Percentiles rank a stretch among this genome's conserved stretches.
Evolutionary conservation across 2,888 invertebrate genomes (phyloP).

Genomic region (Pterostichus madidus): DNA sequence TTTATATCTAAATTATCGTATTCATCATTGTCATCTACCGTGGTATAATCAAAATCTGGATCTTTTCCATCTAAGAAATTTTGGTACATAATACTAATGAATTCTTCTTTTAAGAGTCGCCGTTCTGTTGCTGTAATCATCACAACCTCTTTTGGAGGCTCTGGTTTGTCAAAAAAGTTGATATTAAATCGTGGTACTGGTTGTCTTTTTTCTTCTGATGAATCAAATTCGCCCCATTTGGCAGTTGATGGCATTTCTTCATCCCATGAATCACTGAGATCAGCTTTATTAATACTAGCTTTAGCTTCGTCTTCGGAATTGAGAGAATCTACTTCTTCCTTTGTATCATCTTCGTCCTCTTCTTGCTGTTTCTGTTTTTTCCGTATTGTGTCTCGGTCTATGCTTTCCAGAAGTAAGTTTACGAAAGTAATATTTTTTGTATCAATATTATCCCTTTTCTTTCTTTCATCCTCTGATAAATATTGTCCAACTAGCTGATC

Average conservation of each 20-base stretch:
- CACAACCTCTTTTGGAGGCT: slow-evolving; percentile 69
- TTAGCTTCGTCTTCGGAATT: slow-evolving; percentile 70
- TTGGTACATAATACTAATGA: slow-evolving; percentile 90
- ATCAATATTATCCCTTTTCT: slow-evolving; percentile 82
- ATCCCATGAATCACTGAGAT: slow-evolving; percentile 39
- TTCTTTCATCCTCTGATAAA: slow-evolving; percentile 87
- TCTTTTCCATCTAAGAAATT: slow-evolving; percentile 92
- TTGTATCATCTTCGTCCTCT: slow-evolving; percentile 80
- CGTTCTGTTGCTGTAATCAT: slow-evolving; percentile 81
- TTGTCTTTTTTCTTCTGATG: slow-evolving; percentile 68
- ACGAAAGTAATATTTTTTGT: slow-evolving; percentile 83
- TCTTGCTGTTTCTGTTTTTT: slow-evolving; percentile 82
- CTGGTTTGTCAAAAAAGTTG: slow-evolving; percentile 8
- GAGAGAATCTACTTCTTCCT: slow-evolving; percentile 74
- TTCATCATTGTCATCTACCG: slow-evolving; percentile 89
- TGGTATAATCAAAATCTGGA: slow-evolving; percentile 89
- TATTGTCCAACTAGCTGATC: slow-evolving; percentile 94
- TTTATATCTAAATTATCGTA: slow-evolving; percentile 88
- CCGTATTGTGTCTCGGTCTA: slow-evolving; percentile 86
- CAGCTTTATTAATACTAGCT: slow-evolving; percentile 62
- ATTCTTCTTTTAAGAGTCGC: slow-evolving; percentile 87
- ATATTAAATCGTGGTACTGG: slow-evolving; percentile 24
- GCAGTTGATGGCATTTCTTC: slow-evolving; percentile 69
- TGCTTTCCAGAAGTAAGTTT: slow-evolving; percentile 88
- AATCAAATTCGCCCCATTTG: slow-evolving; percentile 73